Percentiles rank a stretch among this genome's conserved stretches.
Evolutionary conservation across 1,140 invertebrate genomes (phyloP).

Genomic region (Apis laboriosa): DNA sequence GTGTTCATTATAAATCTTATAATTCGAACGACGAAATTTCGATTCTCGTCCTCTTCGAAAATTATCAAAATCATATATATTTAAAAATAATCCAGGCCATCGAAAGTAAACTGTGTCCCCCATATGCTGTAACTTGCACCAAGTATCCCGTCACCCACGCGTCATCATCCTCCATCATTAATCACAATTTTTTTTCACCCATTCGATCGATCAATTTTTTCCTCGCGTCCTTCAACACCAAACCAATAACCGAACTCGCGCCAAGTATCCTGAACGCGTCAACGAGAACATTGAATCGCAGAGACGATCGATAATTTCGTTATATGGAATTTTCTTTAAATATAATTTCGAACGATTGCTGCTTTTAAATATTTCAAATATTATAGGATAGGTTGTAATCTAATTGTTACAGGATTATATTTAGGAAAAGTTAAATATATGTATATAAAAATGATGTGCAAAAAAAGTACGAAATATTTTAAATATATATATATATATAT

Average conservation of each 20-base stretch:
- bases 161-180: neutral
- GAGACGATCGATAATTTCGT: neutral
- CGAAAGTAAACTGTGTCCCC: neutral
- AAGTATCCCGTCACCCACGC: neutral
- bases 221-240: neutral
- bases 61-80: neutral
- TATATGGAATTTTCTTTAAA: no score
- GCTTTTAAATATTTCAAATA: no score
- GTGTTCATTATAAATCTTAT: neutral
- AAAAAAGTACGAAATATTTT: no score
- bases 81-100: neutral
- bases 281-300: no score
- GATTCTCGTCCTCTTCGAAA: neutral
- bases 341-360: no score
- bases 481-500: no score
- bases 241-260: conserved; percentile 5
- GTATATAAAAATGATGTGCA: no score
- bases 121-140: neutral
- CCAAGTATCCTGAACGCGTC: neutral
- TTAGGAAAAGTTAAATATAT: no score
- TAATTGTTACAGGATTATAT: no score
- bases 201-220: conserved; percentile 10
- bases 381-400: no score
- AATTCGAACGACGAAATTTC: neutral
- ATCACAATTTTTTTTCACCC: neutral